Evolutionary conservation across 1,140 invertebrate species (phyloP), one percentile per base, ranked within the genome.

Genomic region (Pachypeltis micranthus): DNA sequence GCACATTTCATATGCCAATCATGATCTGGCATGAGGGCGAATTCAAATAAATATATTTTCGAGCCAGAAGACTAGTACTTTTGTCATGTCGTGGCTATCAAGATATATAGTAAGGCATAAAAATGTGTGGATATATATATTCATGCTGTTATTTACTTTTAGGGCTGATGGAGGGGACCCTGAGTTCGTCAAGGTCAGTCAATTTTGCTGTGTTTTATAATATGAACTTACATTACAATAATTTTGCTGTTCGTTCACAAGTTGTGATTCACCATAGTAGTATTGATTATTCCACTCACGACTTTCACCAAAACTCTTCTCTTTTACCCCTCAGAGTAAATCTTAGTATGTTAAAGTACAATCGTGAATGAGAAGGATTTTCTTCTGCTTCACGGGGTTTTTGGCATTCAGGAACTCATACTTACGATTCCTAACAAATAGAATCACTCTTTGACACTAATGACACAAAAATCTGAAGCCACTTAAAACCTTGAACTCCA

Each of bases 101-200:
- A n/a, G n/a, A n/a, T n/a, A n/a, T n/a, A n/a, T n/a, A n/a, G n/a
- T n/a, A n/a, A n/a, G n/a, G n/a, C n/a, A n/a, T n/a, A 44, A 25
- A 63, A 54, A 21, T n/a, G 51, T 29, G 19, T 44, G 2, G 57
- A 51, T 63, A 0, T 31, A 44, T 51, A 26, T 31, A 59, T 55
- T 60, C 47, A 29, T 25, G 26, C 47, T 25, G 59, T 57, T 27
- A 59, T 57, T 66, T 34, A 16, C 47, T 63, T 67, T 64, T 62
- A 67, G 67, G 51, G 69, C 64, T 23, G 68, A 68, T 64, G 68
- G 68, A 51, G 68, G 68, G 29, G 69, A 70, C 66, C 69, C 69
- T 27, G 69, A 70, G 64, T 70, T 70, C 64, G 69, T 70, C 27
- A 70, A 70, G 67, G 69, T 70, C 63, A 68, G 51, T 62, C 16